Conservation (phyloP, 1,140 invertebrate species). For the Megathymus violae region DNA sequence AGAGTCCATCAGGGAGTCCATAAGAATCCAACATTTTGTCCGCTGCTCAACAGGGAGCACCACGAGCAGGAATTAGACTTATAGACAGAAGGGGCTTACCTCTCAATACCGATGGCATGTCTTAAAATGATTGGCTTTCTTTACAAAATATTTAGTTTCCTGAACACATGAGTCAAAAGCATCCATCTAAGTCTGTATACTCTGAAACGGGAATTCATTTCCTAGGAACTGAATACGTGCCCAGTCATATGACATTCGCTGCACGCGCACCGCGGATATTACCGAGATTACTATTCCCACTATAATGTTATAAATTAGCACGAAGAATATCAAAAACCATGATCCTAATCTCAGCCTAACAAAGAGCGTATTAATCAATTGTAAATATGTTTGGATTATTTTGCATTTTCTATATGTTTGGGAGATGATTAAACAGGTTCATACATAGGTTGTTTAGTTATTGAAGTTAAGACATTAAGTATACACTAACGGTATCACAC, state of each 20-base stretch:
- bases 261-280: slow-evolving; percentile 41
- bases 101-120: too few relatives aligned
- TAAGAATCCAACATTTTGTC: too few relatives aligned
- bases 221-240: slow-evolving; percentile 1
- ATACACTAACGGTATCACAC: too few relatives aligned
- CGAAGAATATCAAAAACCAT: slow-evolving; percentile 54
- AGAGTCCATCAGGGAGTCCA: too few relatives aligned
- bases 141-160: background rate
- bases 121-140: too few relatives aligned
- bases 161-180: background rate
- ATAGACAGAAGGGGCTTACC: too few relatives aligned
- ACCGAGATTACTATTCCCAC: slow-evolving; percentile 62
- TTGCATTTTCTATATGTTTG: too few relatives aligned
- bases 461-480: too few relatives aligned
- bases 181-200: slow-evolving; percentile 4
- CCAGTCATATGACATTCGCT: slow-evolving; percentile 32
- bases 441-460: too few relatives aligned
- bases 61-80: too few relatives aligned
- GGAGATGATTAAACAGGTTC: too few relatives aligned
- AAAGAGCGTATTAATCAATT: slow-evolving; percentile 27
- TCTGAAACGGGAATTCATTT: slow-evolving; percentile 2
- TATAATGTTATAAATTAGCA: slow-evolving; percentile 62
- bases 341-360: slow-evolving; percentile 51
- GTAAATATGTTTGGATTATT: slow-evolving; percentile 4
- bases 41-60: too few relatives aligned